Base-by-base conservation (phyloP, 2,888 invertebrate species). In the Mystacides longicornis region DNA sequence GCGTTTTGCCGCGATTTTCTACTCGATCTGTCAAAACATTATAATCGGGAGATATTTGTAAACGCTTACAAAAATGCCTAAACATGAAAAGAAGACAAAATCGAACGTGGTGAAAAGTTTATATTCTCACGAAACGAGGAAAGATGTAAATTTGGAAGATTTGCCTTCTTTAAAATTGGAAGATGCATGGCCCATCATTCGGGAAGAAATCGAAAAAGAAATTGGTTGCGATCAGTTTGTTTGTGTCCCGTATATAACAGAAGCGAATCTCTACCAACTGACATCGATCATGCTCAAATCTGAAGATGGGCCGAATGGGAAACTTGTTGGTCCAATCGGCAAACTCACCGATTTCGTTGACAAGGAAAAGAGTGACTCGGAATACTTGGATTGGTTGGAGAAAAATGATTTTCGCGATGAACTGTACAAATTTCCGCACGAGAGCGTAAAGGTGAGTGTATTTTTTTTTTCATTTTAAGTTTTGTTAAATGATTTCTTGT, bases 161-260 rank as follows among this genome's bases (percentile, higher is more conserved):
- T 66, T 78, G 54, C 73, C 75, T 59, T 77, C 77, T 18, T 65
- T 78, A 9, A 75, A 75, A 62, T 66, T 78, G 45, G 77, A 77
- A 60, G 76, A 77, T 55, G 77, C 77, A 1, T 78, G 77, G 77
- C 77, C 77, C 16, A 77, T 76, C 65, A 78, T 78, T 49, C 69
- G 77, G 63, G 76, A 76, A 59, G 77, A 78, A 71, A 76, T 78
- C 49, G 77, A 77, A 64, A 73, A 68, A 46, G 77, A 77, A 69
- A 76, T 77, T 57, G 77, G 77, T n/a, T 73, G 72, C 62, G 74
- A 70, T 59, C 72, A 75, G 64, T 67, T 75, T 49, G 72, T 77
- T 55, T 78, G 77, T 66, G 77, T 78, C 58, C 77, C 77, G 58
- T 74, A 75, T 64, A 75, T 78, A 60, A 77, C 77, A 5, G 77